Evolutionary conservation across 35 echinoderm and acorn worm species (phyloP).

Genomic region (Stichopus chloronotus): DNA sequence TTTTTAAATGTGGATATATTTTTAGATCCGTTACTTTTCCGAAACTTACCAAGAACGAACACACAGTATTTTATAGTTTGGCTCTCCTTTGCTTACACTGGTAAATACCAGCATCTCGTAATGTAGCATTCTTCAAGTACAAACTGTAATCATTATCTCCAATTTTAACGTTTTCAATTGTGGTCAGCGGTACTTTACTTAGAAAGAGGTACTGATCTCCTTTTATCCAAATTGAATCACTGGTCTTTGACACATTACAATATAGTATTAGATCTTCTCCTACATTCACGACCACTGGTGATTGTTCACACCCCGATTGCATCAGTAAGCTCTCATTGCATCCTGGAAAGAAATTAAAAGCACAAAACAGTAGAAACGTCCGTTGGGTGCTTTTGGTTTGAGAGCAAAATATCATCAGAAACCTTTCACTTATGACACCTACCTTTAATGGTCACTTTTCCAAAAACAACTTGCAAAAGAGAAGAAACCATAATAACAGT

Average conservation of each 20-base stretch:
- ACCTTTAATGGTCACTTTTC: too few species aligned
- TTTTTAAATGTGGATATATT: too few species aligned
- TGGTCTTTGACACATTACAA: neutral
- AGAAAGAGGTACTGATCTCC: neutral
- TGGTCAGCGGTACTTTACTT: neutral
- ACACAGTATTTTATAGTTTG: neutral
- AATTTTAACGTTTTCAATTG: neutral
- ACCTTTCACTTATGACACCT: too few species aligned
- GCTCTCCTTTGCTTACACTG: neutral
- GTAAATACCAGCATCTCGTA: neutral
- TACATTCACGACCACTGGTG: neutral
- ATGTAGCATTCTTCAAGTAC: neutral
- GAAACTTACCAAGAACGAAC: neutral
- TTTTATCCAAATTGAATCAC: neutral
- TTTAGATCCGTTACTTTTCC: too few species aligned
- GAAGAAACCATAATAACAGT: too few species aligned
- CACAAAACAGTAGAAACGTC: too few species aligned
- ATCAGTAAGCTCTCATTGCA: too few species aligned
- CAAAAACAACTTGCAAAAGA: too few species aligned
- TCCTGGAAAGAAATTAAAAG: too few species aligned
- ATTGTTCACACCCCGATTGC: neutral
- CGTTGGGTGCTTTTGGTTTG: too few species aligned
- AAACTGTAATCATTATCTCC: neutral
- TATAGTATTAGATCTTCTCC: neutral
- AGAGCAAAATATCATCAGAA: too few species aligned